Percentiles rank a stretch among this genome's conserved stretches.
Conservation (phyloP, 1,140 invertebrate species). For the Drosophila baimaii region DNA sequence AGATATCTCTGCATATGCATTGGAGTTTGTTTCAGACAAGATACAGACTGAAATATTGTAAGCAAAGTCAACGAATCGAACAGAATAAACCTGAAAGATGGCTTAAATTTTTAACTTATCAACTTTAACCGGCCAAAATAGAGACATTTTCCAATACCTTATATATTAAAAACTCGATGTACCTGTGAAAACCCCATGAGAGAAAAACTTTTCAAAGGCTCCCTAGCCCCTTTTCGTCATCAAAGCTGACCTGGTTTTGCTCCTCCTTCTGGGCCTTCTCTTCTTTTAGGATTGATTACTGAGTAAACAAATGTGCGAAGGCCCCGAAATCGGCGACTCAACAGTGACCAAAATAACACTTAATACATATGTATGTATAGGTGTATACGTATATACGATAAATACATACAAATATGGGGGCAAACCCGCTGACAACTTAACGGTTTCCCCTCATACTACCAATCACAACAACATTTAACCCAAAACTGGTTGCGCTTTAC, state of each 20-base stretch:
- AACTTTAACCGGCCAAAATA: no score
- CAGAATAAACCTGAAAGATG: no score
- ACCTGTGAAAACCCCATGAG: no score
- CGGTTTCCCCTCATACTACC: constrained; percentile 46
- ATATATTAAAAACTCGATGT: no score
- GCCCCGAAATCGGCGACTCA: constrained; percentile 7
- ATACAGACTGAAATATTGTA: neutral
- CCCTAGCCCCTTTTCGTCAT: neutral
- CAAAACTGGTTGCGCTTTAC: constrained; percentile 66
- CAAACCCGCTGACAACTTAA: constrained; percentile 58
- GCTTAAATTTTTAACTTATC: no score
- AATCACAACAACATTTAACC: constrained; percentile 46
- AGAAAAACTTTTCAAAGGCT: no score
- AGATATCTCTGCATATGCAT: neutral
- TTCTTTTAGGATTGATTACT: constrained; percentile 12
- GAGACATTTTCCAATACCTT: no score
- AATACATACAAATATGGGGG: constrained; percentile 11
- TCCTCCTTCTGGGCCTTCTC: neutral
- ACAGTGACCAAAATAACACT: constrained; percentile 25
- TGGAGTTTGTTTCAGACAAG: neutral
- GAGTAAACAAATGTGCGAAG: constrained; percentile 52
- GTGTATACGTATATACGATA: constrained; percentile 1
- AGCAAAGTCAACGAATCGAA: no score
- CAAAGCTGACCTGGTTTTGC: constrained; percentile 12
- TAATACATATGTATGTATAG: constrained; percentile 13